These are phyloP conservation scores for Paradoxurus hermaphroditus DNA, from an alignment of 2,113 vertebrate species.

Conservation along the genomic window DNA sequence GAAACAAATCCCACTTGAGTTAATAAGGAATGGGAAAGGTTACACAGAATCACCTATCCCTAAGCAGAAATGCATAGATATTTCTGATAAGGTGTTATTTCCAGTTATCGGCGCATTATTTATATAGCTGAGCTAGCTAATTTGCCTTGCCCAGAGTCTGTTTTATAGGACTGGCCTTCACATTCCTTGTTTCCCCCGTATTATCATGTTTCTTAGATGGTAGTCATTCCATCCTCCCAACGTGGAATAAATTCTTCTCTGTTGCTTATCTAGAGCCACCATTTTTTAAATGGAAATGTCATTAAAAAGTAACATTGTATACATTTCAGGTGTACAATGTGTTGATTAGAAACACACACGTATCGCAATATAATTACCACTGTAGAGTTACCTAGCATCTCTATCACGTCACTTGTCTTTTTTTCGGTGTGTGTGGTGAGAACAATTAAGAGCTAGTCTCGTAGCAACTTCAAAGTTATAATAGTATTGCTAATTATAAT, in stretches of 20 bases:
- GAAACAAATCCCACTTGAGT: slow-evolving; percentile 11
- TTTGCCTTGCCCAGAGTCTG: neutral
- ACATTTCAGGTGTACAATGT: neutral
- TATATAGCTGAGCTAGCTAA: neutral
- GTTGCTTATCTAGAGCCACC: neutral
- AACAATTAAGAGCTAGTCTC: neutral
- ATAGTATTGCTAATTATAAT: neutral
- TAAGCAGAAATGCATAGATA: neutral
- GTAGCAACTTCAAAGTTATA: neutral
- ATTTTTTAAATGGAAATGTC: neutral
- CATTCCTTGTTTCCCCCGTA: rapidly evolving
- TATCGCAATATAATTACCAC: neutral
- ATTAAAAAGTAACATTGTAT: neutral
- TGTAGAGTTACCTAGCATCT: neutral
- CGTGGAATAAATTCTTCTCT: neutral
- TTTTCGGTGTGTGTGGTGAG: neutral
- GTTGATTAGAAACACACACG: neutral
- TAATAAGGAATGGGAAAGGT: neutral
- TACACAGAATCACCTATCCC: neutral
- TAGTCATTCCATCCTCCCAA: neutral
- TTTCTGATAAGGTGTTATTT: neutral
- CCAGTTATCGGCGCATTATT: neutral
- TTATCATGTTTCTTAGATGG: neutral
- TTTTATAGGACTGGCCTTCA: neutral
- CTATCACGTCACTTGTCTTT: neutral